A percentile compares a stretch with the other conserved stretches of the same genome.
Evolutionary conservation across 1,140 invertebrate genomes (phyloP).

Genomic region (Notospermus geniculatus): DNA sequence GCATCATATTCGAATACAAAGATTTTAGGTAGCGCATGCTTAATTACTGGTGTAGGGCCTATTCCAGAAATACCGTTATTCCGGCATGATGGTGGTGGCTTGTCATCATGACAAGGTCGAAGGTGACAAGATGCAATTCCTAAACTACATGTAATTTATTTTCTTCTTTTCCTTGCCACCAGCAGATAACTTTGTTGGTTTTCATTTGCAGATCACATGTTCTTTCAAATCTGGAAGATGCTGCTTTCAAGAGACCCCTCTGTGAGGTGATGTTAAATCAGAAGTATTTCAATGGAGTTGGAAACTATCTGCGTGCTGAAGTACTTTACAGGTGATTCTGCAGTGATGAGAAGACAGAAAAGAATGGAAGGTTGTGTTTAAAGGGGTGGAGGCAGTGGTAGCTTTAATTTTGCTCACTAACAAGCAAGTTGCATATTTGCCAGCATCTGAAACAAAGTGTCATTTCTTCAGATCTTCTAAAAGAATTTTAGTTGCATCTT

Average conservation of each 20-base stretch:
- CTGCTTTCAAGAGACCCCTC: constrained; percentile 50
- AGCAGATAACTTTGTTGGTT: constrained; percentile 1
- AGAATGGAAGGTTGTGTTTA: constrained; percentile 15
- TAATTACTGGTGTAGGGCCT: no score
- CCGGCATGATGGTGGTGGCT: neutral
- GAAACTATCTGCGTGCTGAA: constrained; percentile 55
- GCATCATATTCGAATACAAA: constrained; percentile 48
- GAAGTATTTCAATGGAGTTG: constrained; percentile 56
- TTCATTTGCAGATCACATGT: constrained; percentile 39
- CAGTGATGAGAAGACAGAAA: neutral
- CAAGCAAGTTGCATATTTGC: neutral
- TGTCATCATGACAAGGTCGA: neutral
- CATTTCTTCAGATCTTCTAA: no score
- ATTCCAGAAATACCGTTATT: no score
- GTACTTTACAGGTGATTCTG: constrained; percentile 38
- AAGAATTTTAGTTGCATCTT: neutral
- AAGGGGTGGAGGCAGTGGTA: constrained; percentile 9
- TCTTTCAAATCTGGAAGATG: constrained; percentile 33
- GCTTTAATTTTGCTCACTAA: neutral
- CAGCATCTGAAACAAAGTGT: no score
- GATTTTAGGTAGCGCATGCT: constrained; percentile 38
- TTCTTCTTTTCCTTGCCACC: neutral
- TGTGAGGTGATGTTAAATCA: constrained; percentile 55
- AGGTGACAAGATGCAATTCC: neutral
- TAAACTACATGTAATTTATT: neutral